Evolutionary conservation across 2,113 vertebrate genomes (phyloP), one percentile per base, ranked within the genome.

Genomic region (Solea solea): DNA sequence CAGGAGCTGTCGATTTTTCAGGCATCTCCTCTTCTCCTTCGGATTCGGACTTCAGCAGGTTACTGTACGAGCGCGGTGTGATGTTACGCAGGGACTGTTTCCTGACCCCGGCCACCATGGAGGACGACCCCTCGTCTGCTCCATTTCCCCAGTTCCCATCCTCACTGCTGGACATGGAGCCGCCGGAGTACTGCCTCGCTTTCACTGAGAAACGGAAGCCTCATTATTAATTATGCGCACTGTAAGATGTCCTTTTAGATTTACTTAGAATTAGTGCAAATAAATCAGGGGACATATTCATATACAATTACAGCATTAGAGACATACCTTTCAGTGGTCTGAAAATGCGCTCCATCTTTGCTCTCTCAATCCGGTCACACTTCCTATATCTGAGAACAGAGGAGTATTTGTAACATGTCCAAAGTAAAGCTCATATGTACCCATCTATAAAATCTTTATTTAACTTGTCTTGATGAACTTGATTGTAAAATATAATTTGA

Each of bases 11-110:
- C 13, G 49, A 48, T 57, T 78, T 77, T 11, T 70, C 42, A 0
- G 15, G 25, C n/a, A 69, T 64, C 0, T 67, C 15, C n/a, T 73
- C 27, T 2, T 58, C 82, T 0, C 93, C 85, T 2, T 95, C 95
- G 3, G 95, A 94, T 61, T 96, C 95, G 3, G 94, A 96, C 69
- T 94, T 94, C 55, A 97, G 94, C 72, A 97, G 93, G 88, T 93
- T 94, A 84, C 95, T 96, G 86, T 95, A 97, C 51, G 94, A 95
- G 61, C 95, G 93, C 0, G 94, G 95, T 15, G 92, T 94, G 74
- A 95, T 94, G 50, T 95, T 94, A 56, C 96, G 95, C 67, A 95
- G 93, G 3, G 82, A 95, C 80, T 84, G 94, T 90, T 93, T 96
- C 69, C 90, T 92, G 90, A 89, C 76, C 21, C 76, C 88, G 3